Evolutionary conservation across 2,888 invertebrate genomes (phyloP), one percentile per base, ranked within the genome.

Genomic region (Tenthredo livida): DNA sequence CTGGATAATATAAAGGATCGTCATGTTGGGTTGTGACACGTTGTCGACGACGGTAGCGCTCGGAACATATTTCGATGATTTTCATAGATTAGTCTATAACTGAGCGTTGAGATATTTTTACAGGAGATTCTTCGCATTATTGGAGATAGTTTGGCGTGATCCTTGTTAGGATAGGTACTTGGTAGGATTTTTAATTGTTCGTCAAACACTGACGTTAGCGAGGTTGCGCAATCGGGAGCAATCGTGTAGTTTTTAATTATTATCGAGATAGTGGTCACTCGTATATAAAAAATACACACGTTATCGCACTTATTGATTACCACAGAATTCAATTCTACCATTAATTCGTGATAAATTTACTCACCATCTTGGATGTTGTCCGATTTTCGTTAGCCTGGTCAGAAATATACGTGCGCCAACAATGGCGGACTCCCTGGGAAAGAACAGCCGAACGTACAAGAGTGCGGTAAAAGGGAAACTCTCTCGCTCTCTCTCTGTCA

Each of bases 361-460:
- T 94, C 94, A 96, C 97, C 97, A 97, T 97, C 93, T 96, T 96
- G 96, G 97, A 97, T 97, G 97, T 96, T 96, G 95, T 95, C 94
- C 94, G 97, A 97, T 97, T 96, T 95, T 94, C 94, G 94, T 94
- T 94, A 94, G 94, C 95, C 95, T 95, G 95, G 94, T 94, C 94
- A 95, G 95, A 96, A 95, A 94, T 96, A 96, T 96, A 96, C 93
- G 92, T 96, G 96, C 97, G 97, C 97, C 97, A 96, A 95, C 96
- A 95, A 97, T 96, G 97, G 97, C 97, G 97, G 96, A 96, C 97
- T 96, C 96, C 96, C 95, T 96, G 95, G 95, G 96, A 97, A 97
- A 97, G 96, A 89, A 90, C 91, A 91, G 91, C 43, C 83, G 67
- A 83, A 17, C 47, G 83, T 77, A 65, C 61, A 25, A 21, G 75